Conservation (phyloP, 2,888 invertebrate genomes). For the Apamea anceps region DNA sequence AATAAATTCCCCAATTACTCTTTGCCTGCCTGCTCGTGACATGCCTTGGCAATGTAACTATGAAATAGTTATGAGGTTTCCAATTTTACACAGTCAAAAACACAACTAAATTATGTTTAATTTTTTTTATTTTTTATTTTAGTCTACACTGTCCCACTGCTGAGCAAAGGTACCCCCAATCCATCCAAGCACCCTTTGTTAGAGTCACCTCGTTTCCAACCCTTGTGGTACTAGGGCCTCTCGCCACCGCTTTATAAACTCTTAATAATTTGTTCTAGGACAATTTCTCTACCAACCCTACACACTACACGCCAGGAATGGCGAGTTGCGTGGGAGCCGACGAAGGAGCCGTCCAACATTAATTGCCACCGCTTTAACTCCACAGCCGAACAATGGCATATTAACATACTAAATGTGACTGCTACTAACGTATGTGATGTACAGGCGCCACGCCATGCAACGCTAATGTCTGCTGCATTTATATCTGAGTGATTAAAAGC, state of each 20-base stretch:
- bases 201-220: too few relatives aligned
- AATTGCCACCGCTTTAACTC: conserved; percentile 69
- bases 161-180: background rate
- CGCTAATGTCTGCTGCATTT: conserved; percentile 49
- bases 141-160: background rate
- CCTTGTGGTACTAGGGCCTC: background rate
- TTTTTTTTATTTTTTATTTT: too few relatives aligned
- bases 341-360: conserved; percentile 54
- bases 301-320: conserved; percentile 60
- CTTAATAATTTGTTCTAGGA: background rate
- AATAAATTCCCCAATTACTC: background rate
- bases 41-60: background rate
- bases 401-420: conserved; percentile 68
- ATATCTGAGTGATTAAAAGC: conserved; percentile 48
- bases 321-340: conserved; percentile 65
- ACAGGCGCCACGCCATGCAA: conserved; percentile 38
- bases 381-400: conserved; percentile 69
- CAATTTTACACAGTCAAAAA: background rate
- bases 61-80: background rate
- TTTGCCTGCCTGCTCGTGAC: background rate
- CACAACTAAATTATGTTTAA: too few relatives aligned
- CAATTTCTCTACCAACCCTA: conserved; percentile 31
- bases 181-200: background rate
- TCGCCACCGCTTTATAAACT: background rate
- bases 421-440: conserved; percentile 59